These are phyloP conservation scores for Mormyrus iriodes DNA, from an alignment of 2,113 vertebrate genomes.

Conservation along the genomic window DNA sequence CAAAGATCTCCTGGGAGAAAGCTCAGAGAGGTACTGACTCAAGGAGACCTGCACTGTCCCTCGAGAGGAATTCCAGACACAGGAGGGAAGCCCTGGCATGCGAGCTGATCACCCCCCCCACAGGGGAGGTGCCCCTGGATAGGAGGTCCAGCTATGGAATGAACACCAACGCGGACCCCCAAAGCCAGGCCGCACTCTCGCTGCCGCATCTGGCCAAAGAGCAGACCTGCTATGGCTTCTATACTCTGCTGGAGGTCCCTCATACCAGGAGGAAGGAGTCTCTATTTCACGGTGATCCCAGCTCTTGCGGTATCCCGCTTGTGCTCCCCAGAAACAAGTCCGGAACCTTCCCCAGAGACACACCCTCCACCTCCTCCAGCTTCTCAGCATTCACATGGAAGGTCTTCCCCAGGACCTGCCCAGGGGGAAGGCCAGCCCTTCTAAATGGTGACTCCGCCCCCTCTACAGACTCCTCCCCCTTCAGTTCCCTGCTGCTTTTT, in stretches of 20 bases:
- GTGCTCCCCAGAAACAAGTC: conserved; percentile 64
- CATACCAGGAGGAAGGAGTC: conserved; percentile 85
- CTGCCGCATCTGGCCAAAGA: conserved; percentile 76
- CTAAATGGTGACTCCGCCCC: conserved; percentile 76
- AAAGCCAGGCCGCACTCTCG: conserved; percentile 79
- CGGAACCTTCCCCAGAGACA: conserved; percentile 51
- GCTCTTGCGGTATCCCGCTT: conserved; percentile 40
- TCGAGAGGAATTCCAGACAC: conserved; percentile 33
- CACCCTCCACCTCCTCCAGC: conserved; percentile 42
- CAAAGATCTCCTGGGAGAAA: conserved; percentile 51
- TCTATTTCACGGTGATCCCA: conserved; percentile 70
- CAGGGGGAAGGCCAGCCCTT: conserved; percentile 56
- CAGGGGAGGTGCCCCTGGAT: conserved; percentile 59
- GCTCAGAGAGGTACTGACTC: conserved; percentile 47
- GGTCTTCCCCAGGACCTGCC: conserved; percentile 48
- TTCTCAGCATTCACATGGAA: conserved; percentile 54
- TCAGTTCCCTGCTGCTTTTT: conserved; percentile 63
- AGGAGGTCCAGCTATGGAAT: conserved; percentile 62
- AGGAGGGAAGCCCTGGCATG: conserved; percentile 35
- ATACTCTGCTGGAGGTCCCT: conserved; percentile 79
- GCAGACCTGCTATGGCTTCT: conserved; percentile 77
- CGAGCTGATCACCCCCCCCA: conserved; percentile 53
- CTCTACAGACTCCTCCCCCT: conserved; percentile 73
- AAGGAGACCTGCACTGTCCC: conserved; percentile 31
- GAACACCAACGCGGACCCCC: conserved; percentile 75